These are phyloP conservation scores for Amblyopsis hoosieri DNA, from an alignment of 2,797 vertebrate species.

Conservation along the genomic window DNA sequence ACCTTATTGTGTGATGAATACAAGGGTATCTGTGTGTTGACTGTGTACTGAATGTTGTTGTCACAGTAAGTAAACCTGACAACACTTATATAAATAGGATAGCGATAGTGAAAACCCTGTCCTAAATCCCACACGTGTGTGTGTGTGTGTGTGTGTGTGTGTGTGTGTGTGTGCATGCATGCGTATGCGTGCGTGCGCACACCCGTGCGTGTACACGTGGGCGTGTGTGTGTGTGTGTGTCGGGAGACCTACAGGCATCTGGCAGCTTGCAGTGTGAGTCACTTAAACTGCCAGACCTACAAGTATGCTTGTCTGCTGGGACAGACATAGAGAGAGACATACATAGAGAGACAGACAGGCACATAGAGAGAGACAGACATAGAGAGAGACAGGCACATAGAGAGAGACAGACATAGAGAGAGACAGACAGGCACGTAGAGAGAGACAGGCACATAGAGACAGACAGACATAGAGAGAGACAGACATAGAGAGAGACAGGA, in stretches of 20 bases:
- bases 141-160: no score
- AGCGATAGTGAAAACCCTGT: slow-evolving; percentile 17
- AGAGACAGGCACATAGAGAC: no score
- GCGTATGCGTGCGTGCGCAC: no score
- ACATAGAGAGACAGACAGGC: neutral
- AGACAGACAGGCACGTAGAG: no score
- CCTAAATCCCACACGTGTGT: neutral
- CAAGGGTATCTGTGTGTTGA: slow-evolving; percentile 8
- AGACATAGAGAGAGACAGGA: no score
- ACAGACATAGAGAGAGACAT: neutral
- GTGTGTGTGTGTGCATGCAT: no score
- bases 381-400: no score
- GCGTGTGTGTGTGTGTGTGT: neutral
- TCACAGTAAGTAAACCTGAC: slow-evolving; percentile 38
- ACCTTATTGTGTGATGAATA: no score
- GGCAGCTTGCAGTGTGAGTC: slow-evolving; percentile 28
- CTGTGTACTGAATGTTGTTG: slow-evolving; percentile 22
- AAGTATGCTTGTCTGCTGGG: slow-evolving; percentile 2
- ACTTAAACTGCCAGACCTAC: slow-evolving; percentile 25
- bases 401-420: no score
- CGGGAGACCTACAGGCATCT: slow-evolving; percentile 36
- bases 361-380: no score
- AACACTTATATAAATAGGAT: slow-evolving; percentile 15
- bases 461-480: no score
- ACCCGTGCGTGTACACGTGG: neutral